Conservation (phyloP, 2,888 invertebrate species). For the Brassicogethes aeneus region DNA sequence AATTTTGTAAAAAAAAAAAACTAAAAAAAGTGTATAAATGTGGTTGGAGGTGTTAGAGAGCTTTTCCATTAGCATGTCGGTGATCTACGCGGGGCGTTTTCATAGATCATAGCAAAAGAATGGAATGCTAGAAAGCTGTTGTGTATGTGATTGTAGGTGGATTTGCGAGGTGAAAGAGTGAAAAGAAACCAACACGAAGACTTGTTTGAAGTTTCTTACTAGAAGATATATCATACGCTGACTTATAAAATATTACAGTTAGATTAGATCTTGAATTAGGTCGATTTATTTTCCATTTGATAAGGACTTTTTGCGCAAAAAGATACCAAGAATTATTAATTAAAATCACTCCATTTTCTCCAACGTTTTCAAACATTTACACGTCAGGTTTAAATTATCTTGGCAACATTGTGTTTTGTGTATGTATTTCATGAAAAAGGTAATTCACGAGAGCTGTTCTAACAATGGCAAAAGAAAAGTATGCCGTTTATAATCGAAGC, state of each 20-base stretch:
- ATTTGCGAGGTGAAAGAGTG: conserved; percentile 28
- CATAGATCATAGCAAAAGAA: conserved; percentile 13
- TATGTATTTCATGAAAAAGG: no score
- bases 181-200: conserved; percentile 25
- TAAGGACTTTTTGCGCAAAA: background rate
- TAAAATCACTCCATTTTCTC: no score
- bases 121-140: conserved; percentile 33
- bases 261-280: conserved; percentile 13
- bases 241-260: conserved; percentile 21
- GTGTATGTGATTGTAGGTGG: conserved; percentile 30
- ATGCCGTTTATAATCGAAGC: conserved; percentile 23
- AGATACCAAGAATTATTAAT: background rate
- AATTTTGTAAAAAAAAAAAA: no score
- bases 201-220: conserved; percentile 25
- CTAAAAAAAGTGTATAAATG: no score
- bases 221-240: conserved; percentile 21
- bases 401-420: conserved; percentile 17
- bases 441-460: conserved; percentile 18
- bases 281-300: background rate
- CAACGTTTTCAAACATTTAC: background rate
- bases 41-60: no score
- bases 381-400: conserved; percentile 16
- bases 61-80: background rate
- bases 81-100: background rate
- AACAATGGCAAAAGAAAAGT: conserved; percentile 23